A percentile compares a stretch with the other conserved stretches of the same genome.
Conservation (phyloP, 2,797 vertebrate genomes). For the Rhinophrynus dorsalis region DNA sequence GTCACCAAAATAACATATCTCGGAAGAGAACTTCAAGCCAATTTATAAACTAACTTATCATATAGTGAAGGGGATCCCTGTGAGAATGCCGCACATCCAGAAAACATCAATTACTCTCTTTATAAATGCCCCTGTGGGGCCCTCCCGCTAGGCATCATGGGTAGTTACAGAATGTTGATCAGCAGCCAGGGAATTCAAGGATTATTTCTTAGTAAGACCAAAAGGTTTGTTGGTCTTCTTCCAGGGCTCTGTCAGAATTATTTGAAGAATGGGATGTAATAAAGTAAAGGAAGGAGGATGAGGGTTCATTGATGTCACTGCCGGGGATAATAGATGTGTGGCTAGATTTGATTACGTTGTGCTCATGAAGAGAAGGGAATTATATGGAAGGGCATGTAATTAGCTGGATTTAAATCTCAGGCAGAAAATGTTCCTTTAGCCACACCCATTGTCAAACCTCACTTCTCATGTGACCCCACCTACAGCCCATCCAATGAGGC, state of each 20-base stretch:
- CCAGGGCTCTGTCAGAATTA: conserved; percentile 9
- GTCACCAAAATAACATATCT: neutral
- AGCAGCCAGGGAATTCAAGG: conserved; percentile 7
- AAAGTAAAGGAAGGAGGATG: neutral
- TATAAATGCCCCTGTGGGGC: conserved; percentile 3
- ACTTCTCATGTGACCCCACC: no score
- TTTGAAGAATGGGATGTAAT: neutral
- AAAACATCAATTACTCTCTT: conserved; percentile 8
- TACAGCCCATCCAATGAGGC: no score
- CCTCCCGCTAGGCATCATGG: conserved; percentile 1
- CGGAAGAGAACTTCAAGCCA: neutral
- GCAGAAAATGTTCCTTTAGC: no score
- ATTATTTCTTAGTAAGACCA: conserved; percentile 6
- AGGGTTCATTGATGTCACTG: neutral
- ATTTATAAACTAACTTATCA: neutral
- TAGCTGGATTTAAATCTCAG: no score
- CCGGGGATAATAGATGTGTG: no score
- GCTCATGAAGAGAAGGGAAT: no score
- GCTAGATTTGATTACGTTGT: no score
- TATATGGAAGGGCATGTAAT: no score
- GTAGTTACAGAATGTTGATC: conserved; percentile 24
- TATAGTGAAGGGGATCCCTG: neutral
- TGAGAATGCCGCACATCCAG: neutral
- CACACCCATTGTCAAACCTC: no score
- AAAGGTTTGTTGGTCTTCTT: conserved; percentile 17